Conservation (phyloP, 2,113 vertebrate species). For the Chamaetylas fuelleborni region DNA sequence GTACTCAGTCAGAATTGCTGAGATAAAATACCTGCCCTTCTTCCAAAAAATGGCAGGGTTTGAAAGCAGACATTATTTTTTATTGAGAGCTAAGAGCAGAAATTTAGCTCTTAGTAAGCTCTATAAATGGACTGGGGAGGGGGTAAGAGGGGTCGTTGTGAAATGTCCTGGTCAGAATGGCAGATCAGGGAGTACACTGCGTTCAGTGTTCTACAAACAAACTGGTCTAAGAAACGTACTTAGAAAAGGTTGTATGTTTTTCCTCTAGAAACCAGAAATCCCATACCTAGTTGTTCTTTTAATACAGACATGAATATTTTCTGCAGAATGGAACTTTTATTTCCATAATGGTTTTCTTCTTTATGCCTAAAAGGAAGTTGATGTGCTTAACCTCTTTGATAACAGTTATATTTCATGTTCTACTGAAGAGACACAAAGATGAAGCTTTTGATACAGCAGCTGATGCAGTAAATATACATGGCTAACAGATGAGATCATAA, state of each 20-base stretch:
- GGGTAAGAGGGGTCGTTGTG: not conserved
- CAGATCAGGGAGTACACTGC: not conserved
- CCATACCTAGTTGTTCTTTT: not conserved
- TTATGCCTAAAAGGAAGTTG: not conserved
- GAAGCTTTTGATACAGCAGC: slow-evolving; percentile 2
- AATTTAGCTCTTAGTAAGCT: not conserved
- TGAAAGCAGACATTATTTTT: not conserved
- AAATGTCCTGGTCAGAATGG: not conserved
- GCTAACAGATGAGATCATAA: not conserved
- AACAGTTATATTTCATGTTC: not conserved
- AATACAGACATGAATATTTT: not conserved
- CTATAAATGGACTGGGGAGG: not conserved
- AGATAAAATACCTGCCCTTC: not conserved
- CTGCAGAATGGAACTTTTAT: not conserved
- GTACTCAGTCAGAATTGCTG: not conserved
- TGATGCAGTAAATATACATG: not conserved
- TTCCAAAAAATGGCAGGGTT: not conserved
- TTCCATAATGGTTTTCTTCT: not conserved
- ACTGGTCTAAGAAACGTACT: not conserved
- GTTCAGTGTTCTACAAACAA: not conserved
- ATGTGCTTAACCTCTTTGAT: not conserved
- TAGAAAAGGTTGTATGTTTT: not conserved
- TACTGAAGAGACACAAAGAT: not conserved
- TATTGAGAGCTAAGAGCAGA: not conserved
- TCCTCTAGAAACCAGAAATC: not conserved